A percentile compares a stretch with the other conserved stretches of the same genome.
Conservation (phyloP, 2,888 invertebrate species). For the Agonopterix arenella region DNA sequence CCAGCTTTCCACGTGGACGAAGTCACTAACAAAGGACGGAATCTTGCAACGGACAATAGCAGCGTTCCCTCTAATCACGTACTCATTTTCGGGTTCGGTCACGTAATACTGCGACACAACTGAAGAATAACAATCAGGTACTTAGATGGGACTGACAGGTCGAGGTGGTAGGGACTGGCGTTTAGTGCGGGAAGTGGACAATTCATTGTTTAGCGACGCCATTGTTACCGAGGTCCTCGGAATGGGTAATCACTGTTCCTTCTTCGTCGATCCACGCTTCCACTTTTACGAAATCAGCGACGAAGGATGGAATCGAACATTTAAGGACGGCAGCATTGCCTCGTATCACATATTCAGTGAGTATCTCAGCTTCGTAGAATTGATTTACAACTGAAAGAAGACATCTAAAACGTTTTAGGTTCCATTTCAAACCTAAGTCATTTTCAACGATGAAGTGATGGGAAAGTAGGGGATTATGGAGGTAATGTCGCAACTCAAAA, state of each 20-base stretch:
- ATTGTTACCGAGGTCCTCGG: constrained; percentile 83
- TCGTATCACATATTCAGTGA: constrained; percentile 92
- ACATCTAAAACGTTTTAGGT: not conserved
- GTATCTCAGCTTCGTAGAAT: constrained; percentile 92
- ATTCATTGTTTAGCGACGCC: constrained; percentile 36
- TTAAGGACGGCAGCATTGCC: constrained; percentile 92
- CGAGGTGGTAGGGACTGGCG: constrained; percentile 41
- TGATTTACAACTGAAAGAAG: constrained; percentile 82
- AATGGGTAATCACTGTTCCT: constrained; percentile 82
- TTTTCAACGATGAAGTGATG: not conserved
- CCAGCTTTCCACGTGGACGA: constrained; percentile 92
- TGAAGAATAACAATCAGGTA: constrained; percentile 72
- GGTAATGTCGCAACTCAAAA: not conserved
- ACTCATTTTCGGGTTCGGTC: constrained; percentile 95
- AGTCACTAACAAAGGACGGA: constrained; percentile 95
- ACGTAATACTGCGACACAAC: constrained; percentile 93
- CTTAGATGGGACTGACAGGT: constrained; percentile 38
- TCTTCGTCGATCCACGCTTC: constrained; percentile 86
- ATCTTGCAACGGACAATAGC: constrained; percentile 96
- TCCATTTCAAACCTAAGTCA: not conserved
- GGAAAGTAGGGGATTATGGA: constrained; percentile 6
- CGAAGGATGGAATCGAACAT: constrained; percentile 94
- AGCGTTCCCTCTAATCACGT: constrained; percentile 94
- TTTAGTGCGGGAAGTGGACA: constrained; percentile 39
- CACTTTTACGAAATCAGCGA: constrained; percentile 93